Base-by-base conservation (phyloP, 1,140 invertebrate species). In the Sitobion miscanthi region DNA sequence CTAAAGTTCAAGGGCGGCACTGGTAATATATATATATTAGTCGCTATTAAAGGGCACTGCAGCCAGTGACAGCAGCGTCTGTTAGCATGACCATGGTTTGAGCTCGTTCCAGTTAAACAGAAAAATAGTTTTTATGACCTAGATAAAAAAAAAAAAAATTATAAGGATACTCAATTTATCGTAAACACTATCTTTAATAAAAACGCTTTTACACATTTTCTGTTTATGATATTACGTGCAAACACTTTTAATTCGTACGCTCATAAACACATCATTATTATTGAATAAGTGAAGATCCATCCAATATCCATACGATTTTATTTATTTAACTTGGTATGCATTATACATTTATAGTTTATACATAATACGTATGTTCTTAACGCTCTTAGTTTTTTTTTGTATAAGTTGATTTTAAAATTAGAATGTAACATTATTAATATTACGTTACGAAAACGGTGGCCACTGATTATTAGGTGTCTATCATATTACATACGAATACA, bases 41-140 rank as follows among this genome's bases (percentile, higher is more conserved):
- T 49, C 23, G 9, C 38, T 57, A 89, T 57, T 89, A 89, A 89
- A 89, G 87, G 87, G 49, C 87, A 57, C 87, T 38, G 21, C 23
- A 47, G 87, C 7, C 42, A 25, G 49, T n/a, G 49, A 54, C 87
- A 54, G 20, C 49, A 21, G 49, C 45, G 83, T 42, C 23, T 85
- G 9, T 45, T 25, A n/a, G 14, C 5, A 35, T 21, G 87, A 35
- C 49, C 47, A 35, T 52, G n/a, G 52, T 57, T 89, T 38, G 49
- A 89, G 52, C 35, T 54, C 35, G 87, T 89, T 89, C 87, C 87
- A 89, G 87, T 89, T 83, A 45, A 89, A 52, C 20, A 54, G 30
- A 57, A 89, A 89, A 54, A 89, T 38, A 35, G 49, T 89, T 38
- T 57, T 57, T 89, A 89, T 89, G 87, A 89, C 87, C 87, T 89